Evolutionary conservation across 2,797 vertebrate genomes (phyloP).

Genomic region (Anguilla pacifica): DNA sequence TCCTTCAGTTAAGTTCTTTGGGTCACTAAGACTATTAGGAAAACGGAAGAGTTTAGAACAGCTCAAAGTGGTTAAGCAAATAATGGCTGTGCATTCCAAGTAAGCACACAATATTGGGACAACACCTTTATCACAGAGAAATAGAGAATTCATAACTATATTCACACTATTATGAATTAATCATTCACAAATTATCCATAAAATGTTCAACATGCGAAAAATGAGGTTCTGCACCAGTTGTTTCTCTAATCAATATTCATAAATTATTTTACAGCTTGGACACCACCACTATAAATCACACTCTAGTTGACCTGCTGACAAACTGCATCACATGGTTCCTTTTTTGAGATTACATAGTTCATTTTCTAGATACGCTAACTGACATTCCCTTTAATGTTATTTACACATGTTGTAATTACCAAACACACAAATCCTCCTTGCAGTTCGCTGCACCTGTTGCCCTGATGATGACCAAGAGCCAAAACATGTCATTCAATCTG

Average conservation of each 20-base stretch:
- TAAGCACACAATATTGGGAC: neutral
- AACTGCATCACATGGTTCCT: neutral
- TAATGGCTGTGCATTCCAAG: neutral
- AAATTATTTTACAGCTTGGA: neutral
- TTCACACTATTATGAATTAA: neutral
- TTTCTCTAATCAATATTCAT: neutral
- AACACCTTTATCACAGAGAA: neutral
- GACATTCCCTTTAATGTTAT: too few species aligned
- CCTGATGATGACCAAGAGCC: neutral
- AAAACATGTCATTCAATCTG: neutral
- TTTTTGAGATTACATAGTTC: too few species aligned
- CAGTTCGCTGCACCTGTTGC: neutral
- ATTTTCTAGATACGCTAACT: too few species aligned
- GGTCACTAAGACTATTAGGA: neutral
- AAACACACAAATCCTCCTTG: neutral
- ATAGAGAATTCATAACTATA: neutral
- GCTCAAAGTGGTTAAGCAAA: neutral
- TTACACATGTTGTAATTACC: neutral
- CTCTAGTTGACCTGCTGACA: neutral
- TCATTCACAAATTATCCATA: neutral
- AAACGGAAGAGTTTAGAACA: neutral
- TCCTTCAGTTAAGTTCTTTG: neutral
- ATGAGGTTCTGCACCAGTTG: too few species aligned
- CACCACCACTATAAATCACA: neutral
- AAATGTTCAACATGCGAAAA: too few species aligned